Evolutionary conservation across 2,113 vertebrate species (phyloP), one percentile per base, ranked within the genome.

Genomic region (Smithornis capensis): DNA sequence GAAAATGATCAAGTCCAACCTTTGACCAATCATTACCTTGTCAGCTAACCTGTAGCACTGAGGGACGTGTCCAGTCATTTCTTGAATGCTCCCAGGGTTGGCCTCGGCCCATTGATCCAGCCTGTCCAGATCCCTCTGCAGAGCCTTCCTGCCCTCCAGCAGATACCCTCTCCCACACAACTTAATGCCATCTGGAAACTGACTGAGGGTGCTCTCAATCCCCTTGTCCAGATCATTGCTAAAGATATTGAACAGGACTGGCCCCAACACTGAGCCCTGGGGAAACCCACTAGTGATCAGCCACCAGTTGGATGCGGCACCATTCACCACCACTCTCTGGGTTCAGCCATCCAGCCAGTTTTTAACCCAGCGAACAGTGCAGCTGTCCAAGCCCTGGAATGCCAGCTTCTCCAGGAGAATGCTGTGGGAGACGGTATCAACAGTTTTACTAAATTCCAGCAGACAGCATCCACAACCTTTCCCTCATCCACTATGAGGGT

Each of bases 291-390:
- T 28, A 24, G 73, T 53, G 55, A 45, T 25, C 22, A 37, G 53
- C 31, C 13, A 38, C 19, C 31, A 44, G 31, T 27, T 31, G 73
- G 53, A 27, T 60, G 31, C 31, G 6, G 22, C 18, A 31, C 38
- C 15, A 18, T 25, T 18, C 47, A 29, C 5, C 56, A 29, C 8
- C 38, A 13, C 40, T 21, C 28, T 14, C 40, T 7, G 4, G 71
- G 40, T 19, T n/a, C 0, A 1, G 19, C 8, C 28, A 14, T 2
- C 1, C 15, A 21, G 29, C 2, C 15, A 6, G 24, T 7, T 40
- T 25, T 21, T 63, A 47, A 38, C 3, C 19, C 29, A 63, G 40
- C 35, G 35, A 15, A 12, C 24, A 35, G 33, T 47, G 65, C 29
- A 7, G n/a, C 24, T 14, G 40, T 10, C 38, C n/a, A 35, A 67